Evolutionary conservation across 2,113 vertebrate genomes (phyloP).

Genomic region (Paradisaea rubra): DNA sequence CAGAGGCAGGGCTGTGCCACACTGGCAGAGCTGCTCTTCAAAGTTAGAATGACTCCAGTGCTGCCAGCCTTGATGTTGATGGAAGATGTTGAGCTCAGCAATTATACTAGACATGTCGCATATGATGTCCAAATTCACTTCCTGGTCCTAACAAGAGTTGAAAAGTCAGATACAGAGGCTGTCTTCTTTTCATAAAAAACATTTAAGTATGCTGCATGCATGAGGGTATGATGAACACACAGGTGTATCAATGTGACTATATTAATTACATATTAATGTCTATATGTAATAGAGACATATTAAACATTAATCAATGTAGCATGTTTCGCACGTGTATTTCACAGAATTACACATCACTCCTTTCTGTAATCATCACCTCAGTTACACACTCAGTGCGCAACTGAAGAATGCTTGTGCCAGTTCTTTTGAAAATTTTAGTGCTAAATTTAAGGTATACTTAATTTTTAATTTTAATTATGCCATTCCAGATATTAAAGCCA

Average conservation of each 20-base stretch:
- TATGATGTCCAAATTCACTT: background rate
- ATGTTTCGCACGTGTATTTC: background rate
- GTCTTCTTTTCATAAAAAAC: background rate
- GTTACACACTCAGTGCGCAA: background rate
- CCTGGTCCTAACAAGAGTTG: background rate
- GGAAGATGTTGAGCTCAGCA: background rate
- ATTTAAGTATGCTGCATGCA: background rate
- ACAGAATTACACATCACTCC: background rate
- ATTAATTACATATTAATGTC: background rate
- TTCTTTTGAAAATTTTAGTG: background rate
- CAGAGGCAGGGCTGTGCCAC: background rate
- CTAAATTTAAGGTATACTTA: background rate
- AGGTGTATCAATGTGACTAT: background rate
- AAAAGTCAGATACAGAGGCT: background rate
- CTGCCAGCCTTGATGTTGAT: background rate
- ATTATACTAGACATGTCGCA: background rate
- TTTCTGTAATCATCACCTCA: background rate
- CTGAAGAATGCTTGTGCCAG: background rate
- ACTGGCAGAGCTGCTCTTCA: background rate
- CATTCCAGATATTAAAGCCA: background rate
- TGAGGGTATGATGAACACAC: background rate
- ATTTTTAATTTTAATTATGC: background rate
- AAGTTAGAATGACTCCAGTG: background rate
- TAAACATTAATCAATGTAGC: background rate
- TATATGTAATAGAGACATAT: background rate